Evolutionary conservation across 2,113 vertebrate genomes (phyloP).

Genomic region (Scomber colias): DNA sequence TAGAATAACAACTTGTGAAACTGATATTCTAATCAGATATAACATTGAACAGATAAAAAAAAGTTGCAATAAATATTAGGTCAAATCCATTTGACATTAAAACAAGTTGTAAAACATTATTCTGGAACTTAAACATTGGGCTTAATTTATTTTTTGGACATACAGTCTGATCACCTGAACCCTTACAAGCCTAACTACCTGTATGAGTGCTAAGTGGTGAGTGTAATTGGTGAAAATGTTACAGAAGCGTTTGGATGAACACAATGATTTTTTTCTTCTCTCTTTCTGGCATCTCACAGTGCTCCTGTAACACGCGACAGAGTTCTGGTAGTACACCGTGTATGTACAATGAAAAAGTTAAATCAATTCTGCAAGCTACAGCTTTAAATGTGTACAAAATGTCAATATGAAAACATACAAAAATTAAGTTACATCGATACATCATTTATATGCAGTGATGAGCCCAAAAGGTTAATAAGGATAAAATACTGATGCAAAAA

Average conservation of each 20-base stretch:
- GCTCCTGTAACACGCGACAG: conserved; percentile 79
- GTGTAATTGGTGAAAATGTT: conserved; percentile 67
- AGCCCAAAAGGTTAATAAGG: conserved; percentile 94
- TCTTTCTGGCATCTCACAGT: conserved; percentile 86
- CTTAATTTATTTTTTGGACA: conserved; percentile 61
- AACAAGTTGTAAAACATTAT: conserved; percentile 50
- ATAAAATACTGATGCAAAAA: conserved; percentile 98
- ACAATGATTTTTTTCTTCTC: conserved; percentile 72
- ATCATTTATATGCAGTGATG: conserved; percentile 98
- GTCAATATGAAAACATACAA: conserved; percentile 95
- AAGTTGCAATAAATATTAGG: conserved; percentile 52
- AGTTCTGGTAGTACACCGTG: conserved; percentile 84
- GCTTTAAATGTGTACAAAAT: conserved; percentile 93
- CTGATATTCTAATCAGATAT: conserved; percentile 59
- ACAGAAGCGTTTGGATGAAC: conserved; percentile 67
- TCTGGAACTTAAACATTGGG: conserved; percentile 61
- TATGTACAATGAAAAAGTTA: conserved; percentile 89
- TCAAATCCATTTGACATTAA: conserved; percentile 57
- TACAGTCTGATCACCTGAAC: conserved; percentile 85
- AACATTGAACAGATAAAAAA: conserved; percentile 78
- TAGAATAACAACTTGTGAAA: conserved; percentile 57
- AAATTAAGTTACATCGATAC: conserved; percentile 97
- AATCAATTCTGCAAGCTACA: conserved; percentile 98
- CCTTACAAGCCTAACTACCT: conserved; percentile 88
- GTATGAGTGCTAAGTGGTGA: conserved; percentile 83